Evolutionary conservation across 2,888 invertebrate species (phyloP), one percentile per base, ranked within the genome.

Genomic region (Drosophila trichaetosa): DNA sequence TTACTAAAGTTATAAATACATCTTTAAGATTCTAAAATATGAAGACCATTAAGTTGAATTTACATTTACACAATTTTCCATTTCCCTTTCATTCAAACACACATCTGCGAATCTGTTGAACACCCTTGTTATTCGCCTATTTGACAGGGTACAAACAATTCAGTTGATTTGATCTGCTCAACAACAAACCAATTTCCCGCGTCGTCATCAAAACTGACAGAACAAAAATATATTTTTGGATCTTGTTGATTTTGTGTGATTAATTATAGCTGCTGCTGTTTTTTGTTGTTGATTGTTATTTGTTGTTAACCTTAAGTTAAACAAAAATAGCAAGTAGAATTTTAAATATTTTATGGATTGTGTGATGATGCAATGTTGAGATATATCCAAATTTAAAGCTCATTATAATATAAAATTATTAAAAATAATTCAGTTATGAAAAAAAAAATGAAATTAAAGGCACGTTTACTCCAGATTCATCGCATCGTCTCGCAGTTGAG

Each of bases 401-500:
- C 77, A 83, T 88, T 87, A 86, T 71, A 78, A 72, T 81, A 82
- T 75, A 40, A 76, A 82, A 87, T 82, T 87, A 82, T 87, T 77
- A 82, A 81, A 83, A 80, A 74, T 79, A 73, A 77, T 82, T 88
- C 70, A 77, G 59, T 48, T 60, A 70, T 18, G 54, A n/a, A 34
- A 48, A 48, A 48, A 42, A 62, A 58, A 42, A 60, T 65, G 34
- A 71, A 83, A 83, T 83, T 82, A 82, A 69, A 87, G 77, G 71
- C 87, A 87, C 86, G 87, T 86, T 88, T 90, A 88, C 87, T 87
- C 90, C 76, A 87, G 89, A 88, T 87, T 88, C 82, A 49, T 61
- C 81, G 83, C 73, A 59, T 57, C 66, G 65, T 59, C 62, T 77
- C 60, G 74, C 53, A 49, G 79, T 77, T 79, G 82, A 77, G 82